phyloP scores from a whole-genome alignment of 2,888 invertebrate genomes.

The Drosophila histrio region DNA sequence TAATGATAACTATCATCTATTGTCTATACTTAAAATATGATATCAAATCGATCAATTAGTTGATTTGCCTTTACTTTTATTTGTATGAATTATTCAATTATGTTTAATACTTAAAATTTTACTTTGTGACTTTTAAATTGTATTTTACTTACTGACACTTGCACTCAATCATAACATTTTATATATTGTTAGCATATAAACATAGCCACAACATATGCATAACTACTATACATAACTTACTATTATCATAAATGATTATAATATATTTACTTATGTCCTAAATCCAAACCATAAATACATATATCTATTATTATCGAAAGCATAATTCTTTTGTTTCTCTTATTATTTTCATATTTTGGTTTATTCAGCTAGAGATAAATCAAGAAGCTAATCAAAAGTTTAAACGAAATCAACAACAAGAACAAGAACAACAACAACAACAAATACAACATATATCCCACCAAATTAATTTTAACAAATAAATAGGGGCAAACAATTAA shows the following conservation, averaged over 20 bases:
- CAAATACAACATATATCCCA: constrained; percentile 80
- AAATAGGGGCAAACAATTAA: constrained; percentile 40
- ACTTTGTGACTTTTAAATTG: constrained; percentile 41
- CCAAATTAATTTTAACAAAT: constrained; percentile 71
- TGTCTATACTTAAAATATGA: constrained; percentile 29
- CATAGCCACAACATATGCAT: constrained; percentile 46
- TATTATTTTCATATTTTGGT: not conserved
- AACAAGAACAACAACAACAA: constrained; percentile 46
- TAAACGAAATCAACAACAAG: constrained; percentile 32
- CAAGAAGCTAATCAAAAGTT: constrained; percentile 38
- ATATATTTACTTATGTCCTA: constrained; percentile 64
- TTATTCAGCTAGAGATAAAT: constrained; percentile 3
- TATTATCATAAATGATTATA: constrained; percentile 60
- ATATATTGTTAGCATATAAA: constrained; percentile 49
- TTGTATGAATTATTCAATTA: constrained; percentile 19
- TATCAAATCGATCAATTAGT: constrained; percentile 26
- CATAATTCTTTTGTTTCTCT: constrained; percentile 33
- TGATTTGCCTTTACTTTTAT: constrained; percentile 47
- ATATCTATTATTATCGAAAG: constrained; percentile 47
- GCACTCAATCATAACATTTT: constrained; percentile 21
- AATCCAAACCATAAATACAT: constrained; percentile 49
- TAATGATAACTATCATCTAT: constrained; percentile 18
- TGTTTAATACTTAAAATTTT: constrained; percentile 37
- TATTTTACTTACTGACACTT: constrained; percentile 37
- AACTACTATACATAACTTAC: constrained; percentile 49